phyloP scores from a whole-genome alignment of 1,140 invertebrate species.

The Drosophila simulans region DNA sequence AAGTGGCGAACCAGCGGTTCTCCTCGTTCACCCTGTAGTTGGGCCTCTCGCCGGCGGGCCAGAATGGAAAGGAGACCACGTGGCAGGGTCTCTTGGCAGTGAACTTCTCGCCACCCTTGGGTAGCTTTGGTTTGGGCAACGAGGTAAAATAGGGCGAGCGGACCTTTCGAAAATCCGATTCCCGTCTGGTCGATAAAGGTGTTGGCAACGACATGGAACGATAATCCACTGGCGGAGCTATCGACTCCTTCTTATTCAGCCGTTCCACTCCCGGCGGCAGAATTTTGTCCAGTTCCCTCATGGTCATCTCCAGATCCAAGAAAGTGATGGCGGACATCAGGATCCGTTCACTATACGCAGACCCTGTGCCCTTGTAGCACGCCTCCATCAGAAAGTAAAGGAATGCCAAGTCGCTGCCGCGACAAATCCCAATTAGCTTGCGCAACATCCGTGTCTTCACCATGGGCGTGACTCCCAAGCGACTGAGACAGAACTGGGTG shows the following conservation, averaged over 20 bases:
- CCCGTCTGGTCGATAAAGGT: not conserved
- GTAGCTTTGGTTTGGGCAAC: conserved; percentile 12
- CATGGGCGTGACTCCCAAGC: conserved; percentile 35
- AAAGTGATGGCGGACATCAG: conserved; percentile 34
- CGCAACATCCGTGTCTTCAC: not conserved
- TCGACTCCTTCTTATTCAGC: not conserved
- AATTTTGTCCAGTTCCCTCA: conserved; percentile 37
- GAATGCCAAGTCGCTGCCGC: conserved; percentile 39
- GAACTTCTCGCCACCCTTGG: not conserved
- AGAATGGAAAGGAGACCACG: conserved; percentile 42
- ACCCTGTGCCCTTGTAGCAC: conserved; percentile 20
- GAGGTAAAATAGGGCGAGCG: conserved; percentile 29
- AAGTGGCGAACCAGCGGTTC: conserved; percentile 43
- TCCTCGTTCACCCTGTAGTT: conserved; percentile 26
- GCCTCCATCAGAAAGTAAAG: conserved; percentile 45
- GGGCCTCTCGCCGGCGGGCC: conserved; percentile 22
- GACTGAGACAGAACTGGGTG: conserved; percentile 13
- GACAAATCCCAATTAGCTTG: conserved; percentile 16
- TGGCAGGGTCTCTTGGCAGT: not conserved
- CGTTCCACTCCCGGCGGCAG: conserved; percentile 36
- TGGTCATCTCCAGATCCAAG: conserved; percentile 39
- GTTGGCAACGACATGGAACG: not conserved
- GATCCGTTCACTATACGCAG: conserved; percentile 18
- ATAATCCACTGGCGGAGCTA: not conserved
- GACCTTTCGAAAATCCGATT: not conserved